A percentile compares a stretch with the other conserved stretches of the same genome.
Evolutionary conservation across 2,113 vertebrate genomes (phyloP).

Genomic region (Colistium nudipinnis): DNA sequence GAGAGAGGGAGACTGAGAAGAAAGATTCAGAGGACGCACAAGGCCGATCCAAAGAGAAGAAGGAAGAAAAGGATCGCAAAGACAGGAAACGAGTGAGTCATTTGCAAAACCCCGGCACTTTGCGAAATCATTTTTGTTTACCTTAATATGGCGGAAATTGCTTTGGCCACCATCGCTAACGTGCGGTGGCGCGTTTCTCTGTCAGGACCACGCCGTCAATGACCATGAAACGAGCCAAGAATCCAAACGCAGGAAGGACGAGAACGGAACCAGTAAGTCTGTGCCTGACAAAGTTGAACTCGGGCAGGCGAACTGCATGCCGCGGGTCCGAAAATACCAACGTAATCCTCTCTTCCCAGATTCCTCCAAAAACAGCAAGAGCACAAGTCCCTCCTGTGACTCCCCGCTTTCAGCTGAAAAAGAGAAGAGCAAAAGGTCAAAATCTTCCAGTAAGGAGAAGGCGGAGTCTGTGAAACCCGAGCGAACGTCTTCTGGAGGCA

Average conservation of each 20-base stretch:
- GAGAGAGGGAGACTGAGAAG: conserved; percentile 80
- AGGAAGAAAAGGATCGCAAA: conserved; percentile 80
- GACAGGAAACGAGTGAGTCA: conserved; percentile 77
- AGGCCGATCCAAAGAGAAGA: conserved; percentile 79
- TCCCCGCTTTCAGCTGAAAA: conserved; percentile 92
- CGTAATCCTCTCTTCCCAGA: conserved; percentile 69
- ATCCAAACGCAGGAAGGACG: conserved; percentile 92
- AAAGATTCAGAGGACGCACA: conserved; percentile 72
- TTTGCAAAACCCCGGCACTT: not conserved
- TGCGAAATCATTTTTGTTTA: not conserved
- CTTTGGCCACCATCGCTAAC: too few relatives aligned
- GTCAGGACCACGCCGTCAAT: conserved; percentile 87
- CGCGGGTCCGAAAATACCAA: not conserved
- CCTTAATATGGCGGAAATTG: too few relatives aligned
- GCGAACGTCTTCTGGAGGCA: conserved; percentile 93
- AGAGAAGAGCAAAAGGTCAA: conserved; percentile 93
- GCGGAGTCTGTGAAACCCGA: conserved; percentile 92
- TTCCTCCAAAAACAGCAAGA: conserved; percentile 94
- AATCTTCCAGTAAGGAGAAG: conserved; percentile 97
- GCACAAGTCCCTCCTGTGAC: conserved; percentile 92
- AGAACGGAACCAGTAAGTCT: conserved; percentile 91
- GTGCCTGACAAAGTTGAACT: not conserved
- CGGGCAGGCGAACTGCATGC: not conserved
- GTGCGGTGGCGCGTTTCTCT: not conserved
- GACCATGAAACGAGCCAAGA: conserved; percentile 89